Base-by-base conservation (phyloP, 1,140 invertebrate genomes). In the Vanessa atalanta region DNA sequence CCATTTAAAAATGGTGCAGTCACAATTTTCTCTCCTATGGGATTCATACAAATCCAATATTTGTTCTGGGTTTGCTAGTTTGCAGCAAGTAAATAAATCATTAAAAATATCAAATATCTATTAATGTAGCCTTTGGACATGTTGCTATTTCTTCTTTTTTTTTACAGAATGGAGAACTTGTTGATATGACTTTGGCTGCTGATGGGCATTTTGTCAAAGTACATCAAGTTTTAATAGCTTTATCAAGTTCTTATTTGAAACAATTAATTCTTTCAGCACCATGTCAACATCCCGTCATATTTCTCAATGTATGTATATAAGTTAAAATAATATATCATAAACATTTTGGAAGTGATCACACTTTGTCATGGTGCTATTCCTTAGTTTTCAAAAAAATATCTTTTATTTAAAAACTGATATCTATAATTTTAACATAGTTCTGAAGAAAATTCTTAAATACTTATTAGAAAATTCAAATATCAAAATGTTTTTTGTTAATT, bases 121-220 rank as follows among this genome's bases (percentile, higher is more conserved):
- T 47, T 53, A 65, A 23, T 76, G 70, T 68, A 7, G 31, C 60
- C 53, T 64, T 43, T 6, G 70, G 50, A 47, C 23, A 57, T 67
- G 2, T 65, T n/a, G 20, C 3, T 31, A 53, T 65, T 66, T 14
- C 11, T 60, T 37, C 8, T 20, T 60, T 69, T 69, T 69, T 47
- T 72, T 92, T 95, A 73, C 94, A 95, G 87, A 95, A 94, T 86
- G 95, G 96, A 73, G 95, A 96, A 74, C 94, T 97, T 86, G 96
- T 96, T 23, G 96, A 97, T 86, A 95, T 97, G 80, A 97, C 96
- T 2, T 84, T 97, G 69, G 96, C 96, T n/a, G 96, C 96, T 61
- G 96, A 96, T 83, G 96, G 96, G 23, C 94, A 95, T 84, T 94
- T 95, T 73, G 90, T 97, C 6, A 95, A 96, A 88, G 96, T 96